Evolutionary conservation across 2,888 invertebrate species (phyloP).

Genomic region (Ophion costatus): DNA sequence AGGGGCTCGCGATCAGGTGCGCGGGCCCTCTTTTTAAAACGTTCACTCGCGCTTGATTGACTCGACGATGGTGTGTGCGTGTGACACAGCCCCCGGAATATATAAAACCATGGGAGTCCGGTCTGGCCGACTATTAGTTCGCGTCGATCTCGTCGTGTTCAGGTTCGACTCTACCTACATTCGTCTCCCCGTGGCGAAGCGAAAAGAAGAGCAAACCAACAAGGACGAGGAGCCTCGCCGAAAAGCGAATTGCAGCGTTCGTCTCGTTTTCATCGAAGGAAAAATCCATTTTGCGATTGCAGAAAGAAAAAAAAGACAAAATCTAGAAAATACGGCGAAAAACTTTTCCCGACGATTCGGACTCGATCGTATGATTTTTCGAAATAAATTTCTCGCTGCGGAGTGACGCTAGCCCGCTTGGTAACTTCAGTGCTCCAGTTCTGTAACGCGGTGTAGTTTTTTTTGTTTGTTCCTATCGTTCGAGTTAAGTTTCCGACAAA

Average conservation of each 20-base stretch:
- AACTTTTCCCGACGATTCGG: not conserved
- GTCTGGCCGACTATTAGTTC: slow-evolving; percentile 72
- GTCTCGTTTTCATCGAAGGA: not conserved
- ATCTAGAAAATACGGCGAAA: not conserved
- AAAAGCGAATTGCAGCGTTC: not conserved
- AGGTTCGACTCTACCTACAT: slow-evolving; percentile 43
- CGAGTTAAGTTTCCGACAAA: not conserved
- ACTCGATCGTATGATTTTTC: not conserved
- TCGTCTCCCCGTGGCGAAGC: slow-evolving; percentile 17
- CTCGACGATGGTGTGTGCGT: slow-evolving; percentile 62
- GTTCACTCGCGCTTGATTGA: slow-evolving; percentile 59
- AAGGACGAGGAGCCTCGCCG: not conserved
- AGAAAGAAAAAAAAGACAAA: not conserved
- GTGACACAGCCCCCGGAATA: slow-evolving; percentile 67
- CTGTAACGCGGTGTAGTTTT: not conserved
- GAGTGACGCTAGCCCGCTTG: not conserved
- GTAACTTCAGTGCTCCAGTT: slow-evolving; percentile 23
- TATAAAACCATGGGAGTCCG: slow-evolving; percentile 74
- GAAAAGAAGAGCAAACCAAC: not conserved
- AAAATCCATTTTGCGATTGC: not conserved
- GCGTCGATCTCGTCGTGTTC: slow-evolving; percentile 65
- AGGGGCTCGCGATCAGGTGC: slow-evolving; percentile 27
- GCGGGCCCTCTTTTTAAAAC: slow-evolving; percentile 53
- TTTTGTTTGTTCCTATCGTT: too few relatives aligned
- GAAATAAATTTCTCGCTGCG: slow-evolving; percentile 1